Conservation (phyloP, 2,113 vertebrate species). For the Oenanthe melanoleuca region DNA sequence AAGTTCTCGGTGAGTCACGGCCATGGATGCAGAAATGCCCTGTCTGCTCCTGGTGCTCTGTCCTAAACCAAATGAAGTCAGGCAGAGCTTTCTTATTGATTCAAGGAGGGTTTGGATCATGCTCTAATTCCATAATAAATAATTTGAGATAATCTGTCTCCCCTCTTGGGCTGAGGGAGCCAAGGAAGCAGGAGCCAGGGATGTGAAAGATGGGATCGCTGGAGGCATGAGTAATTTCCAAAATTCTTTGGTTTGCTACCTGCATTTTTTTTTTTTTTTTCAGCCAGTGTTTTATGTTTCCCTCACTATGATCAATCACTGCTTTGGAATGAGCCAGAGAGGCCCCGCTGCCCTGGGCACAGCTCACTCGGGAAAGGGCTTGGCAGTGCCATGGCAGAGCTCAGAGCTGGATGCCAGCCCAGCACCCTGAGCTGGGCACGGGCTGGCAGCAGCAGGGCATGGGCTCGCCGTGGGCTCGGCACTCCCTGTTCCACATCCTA, state of each 20-base stretch:
- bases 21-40: not conserved
- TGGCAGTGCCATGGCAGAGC: not conserved
- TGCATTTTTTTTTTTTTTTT: not conserved
- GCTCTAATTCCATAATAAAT: conserved; percentile 36
- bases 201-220: not conserved
- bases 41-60: not conserved
- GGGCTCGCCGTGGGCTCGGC: accelerated
- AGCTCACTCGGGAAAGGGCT: not conserved
- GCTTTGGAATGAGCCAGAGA: not conserved
- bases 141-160: conserved; percentile 34
- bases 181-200: conserved; percentile 13
- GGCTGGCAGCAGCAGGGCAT: not conserved
- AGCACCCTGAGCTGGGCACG: accelerated
- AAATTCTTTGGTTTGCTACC: conserved; percentile 25
- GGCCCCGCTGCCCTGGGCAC: not conserved
- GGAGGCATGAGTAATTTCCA: conserved; percentile 40
- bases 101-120: not conserved
- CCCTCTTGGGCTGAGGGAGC: not conserved
- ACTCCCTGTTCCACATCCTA: not conserved
- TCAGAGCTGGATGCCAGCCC: not conserved
- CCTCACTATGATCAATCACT: conserved; percentile 11
- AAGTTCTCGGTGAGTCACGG: conserved; percentile 55
- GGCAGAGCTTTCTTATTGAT: not conserved
- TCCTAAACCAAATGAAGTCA: not conserved
- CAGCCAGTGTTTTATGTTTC: not conserved